These are phyloP conservation scores for Peromyscus aztecus DNA, from an alignment of 2,797 vertebrate species.

Conservation along the genomic window DNA sequence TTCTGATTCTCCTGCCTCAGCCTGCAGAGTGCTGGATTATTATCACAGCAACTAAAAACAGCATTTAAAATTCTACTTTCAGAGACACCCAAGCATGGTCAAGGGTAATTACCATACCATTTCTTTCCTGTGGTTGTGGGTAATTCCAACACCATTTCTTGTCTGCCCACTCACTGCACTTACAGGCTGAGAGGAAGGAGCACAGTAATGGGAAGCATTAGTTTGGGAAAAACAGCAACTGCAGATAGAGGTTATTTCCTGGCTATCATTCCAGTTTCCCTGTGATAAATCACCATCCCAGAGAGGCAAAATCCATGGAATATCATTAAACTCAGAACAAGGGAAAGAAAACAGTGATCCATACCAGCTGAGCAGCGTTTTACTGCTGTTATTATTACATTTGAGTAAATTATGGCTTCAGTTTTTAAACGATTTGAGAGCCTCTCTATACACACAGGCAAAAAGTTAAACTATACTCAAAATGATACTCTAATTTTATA, in stretches of 20 bases:
- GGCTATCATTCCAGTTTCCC: neutral
- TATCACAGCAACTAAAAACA: neutral
- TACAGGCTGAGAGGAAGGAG: neutral
- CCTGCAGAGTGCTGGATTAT: neutral
- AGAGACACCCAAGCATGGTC: neutral
- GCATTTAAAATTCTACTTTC: neutral
- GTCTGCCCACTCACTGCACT: neutral
- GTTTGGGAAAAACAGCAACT: neutral
- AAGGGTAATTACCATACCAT: conserved; percentile 49
- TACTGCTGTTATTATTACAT: conserved; percentile 46
- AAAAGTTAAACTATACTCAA: conserved; percentile 67
- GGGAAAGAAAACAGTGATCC: neutral
- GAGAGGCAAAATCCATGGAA: neutral
- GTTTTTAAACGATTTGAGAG: conserved; percentile 65
- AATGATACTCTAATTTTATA: conserved; percentile 77
- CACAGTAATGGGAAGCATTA: neutral
- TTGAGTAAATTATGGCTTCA: conserved; percentile 71
- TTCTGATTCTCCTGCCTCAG: neutral
- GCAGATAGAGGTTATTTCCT: neutral
- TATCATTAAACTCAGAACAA: conserved; percentile 32
- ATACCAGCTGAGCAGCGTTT: conserved; percentile 56
- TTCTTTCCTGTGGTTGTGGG: neutral
- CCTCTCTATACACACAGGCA: conserved; percentile 48
- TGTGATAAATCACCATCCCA: neutral
- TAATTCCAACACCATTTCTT: conserved; percentile 60